Evolutionary conservation across 2,888 invertebrate species (phyloP).

Genomic region (Mimachlamys varia): DNA sequence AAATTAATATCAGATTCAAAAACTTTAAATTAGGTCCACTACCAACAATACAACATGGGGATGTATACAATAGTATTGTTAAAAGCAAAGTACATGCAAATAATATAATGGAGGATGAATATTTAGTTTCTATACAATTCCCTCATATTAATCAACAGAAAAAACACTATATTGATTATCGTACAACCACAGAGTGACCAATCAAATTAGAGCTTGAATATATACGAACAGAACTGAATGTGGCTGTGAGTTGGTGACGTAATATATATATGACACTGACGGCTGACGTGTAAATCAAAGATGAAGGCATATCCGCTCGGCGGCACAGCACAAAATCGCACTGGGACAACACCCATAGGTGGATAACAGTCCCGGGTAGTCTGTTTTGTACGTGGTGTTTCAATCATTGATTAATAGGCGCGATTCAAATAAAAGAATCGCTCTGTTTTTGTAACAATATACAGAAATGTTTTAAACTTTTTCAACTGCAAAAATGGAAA

Average conservation of each 20-base stretch:
- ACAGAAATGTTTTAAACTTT: neutral
- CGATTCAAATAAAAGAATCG: neutral
- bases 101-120: neutral
- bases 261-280: neutral
- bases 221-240: neutral
- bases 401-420: neutral
- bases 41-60: neutral
- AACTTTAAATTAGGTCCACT: neutral
- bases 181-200: neutral
- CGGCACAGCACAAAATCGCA: constrained; percentile 26
- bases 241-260: neutral
- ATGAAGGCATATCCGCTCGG: constrained; percentile 18
- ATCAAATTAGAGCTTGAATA: neutral
- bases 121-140: neutral
- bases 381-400: neutral
- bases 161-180: neutral
- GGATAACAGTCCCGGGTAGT: constrained; percentile 16
- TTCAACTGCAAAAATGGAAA: neutral
- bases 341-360: constrained; percentile 28
- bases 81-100: neutral
- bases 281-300: neutral
- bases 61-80: neutral
- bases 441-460: neutral
- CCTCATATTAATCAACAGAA: neutral
- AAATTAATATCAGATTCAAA: no score